Percentiles rank a stretch among this genome's conserved stretches.
Evolutionary conservation across 2,888 invertebrate species (phyloP).

Genomic region (Atherix ibis): DNA sequence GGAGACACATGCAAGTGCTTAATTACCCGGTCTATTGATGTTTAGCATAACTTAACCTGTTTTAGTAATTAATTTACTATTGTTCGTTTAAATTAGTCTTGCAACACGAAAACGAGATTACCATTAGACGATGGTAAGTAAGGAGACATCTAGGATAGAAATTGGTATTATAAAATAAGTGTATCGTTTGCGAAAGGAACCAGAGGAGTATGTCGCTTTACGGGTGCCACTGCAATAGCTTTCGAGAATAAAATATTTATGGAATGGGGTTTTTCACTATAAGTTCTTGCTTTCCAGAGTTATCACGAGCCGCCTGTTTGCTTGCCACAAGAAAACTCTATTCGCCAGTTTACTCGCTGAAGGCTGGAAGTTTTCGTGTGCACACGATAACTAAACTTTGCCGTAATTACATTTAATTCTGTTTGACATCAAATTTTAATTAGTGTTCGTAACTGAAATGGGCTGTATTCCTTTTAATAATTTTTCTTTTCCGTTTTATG

Average conservation of each 20-base stretch:
- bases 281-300: too few species aligned
- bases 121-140: conserved; percentile 10
- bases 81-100: conserved; percentile 29
- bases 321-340: too few species aligned
- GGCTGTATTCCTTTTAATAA: too few species aligned
- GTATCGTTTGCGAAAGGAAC: too few species aligned
- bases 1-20: conserved; percentile 15
- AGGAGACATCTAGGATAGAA: conserved; percentile 3
- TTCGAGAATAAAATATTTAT: too few species aligned
- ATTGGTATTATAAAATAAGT: too few species aligned
- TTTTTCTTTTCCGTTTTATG: too few species aligned
- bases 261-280: too few species aligned
- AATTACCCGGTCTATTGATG: conserved; percentile 19
- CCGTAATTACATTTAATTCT: conserved; percentile 12
- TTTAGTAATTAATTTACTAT: conserved; percentile 31
- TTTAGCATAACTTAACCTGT: conserved; percentile 29
- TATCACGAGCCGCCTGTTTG: too few species aligned
- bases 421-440: conserved; percentile 10
- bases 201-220: too few species aligned
- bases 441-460: conserved; percentile 2
- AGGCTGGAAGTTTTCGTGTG: conserved; percentile 7
- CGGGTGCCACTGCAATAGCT: too few species aligned
- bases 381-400: conserved; percentile 11
- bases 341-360: too few species aligned
- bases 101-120: conserved; percentile 13